phyloP scores from a whole-genome alignment of 2,113 vertebrate genomes.

The Ptychochromis oligacanthus region DNA sequence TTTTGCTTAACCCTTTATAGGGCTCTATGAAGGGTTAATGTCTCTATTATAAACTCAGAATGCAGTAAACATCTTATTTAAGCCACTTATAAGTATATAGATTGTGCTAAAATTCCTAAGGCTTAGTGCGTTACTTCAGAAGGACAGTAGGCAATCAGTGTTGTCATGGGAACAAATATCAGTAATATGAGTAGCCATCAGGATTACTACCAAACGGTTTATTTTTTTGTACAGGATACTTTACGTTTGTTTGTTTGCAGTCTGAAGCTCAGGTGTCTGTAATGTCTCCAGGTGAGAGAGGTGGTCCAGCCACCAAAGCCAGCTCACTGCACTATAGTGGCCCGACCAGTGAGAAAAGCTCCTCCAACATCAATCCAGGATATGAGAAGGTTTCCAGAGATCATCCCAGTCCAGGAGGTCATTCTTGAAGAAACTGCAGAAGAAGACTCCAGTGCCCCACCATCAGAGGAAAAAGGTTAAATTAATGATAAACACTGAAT shows the following conservation, averaged over 20 bases:
- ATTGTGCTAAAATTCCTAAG: no score
- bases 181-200: not conserved
- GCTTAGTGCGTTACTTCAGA: not conserved
- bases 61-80: not conserved
- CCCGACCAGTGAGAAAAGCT: constrained; percentile 72
- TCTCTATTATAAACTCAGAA: not conserved
- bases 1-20: not conserved
- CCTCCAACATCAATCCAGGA: constrained; percentile 63
- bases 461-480: constrained; percentile 69
- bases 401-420: constrained; percentile 67
- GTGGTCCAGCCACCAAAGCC: constrained; percentile 53
- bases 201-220: not conserved
- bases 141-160: not conserved
- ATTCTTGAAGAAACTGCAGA: constrained; percentile 67
- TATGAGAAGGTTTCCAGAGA: constrained; percentile 65
- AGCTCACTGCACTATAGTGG: constrained; percentile 47
- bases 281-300: constrained; percentile 55
- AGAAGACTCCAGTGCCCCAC: constrained; percentile 59
- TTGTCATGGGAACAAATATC: not conserved
- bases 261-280: not conserved
- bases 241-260: not conserved
- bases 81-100: not conserved
- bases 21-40: not conserved
- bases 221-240: not conserved
- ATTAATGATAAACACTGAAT: not conserved